Base-by-base conservation (phyloP, 2,888 invertebrate species). In the Acanthococcus lagerstroemiae region DNA sequence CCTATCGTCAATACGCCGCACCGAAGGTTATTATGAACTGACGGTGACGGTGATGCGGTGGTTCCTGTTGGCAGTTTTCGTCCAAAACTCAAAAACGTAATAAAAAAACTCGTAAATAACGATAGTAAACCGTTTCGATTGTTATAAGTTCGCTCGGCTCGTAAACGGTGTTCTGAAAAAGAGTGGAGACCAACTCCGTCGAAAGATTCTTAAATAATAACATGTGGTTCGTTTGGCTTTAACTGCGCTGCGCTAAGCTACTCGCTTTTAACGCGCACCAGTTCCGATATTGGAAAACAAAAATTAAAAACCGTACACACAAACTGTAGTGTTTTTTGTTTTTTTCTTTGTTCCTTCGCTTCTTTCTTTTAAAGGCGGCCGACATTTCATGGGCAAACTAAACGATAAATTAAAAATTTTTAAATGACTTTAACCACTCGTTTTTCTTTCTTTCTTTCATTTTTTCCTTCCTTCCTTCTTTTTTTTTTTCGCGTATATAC, bases 101-200 rank as follows among this genome's bases (percentile, higher is more conserved):
- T 61, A 61, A 61, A 61, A n/a, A 61, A 61, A 61, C 22, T 52
- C 61, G 52, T 61, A 61, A 61, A 61, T 61, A 61, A 61, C 30
- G 44, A 52, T 52, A 61, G 54, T 61, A 61, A 61, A 61, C 50
- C 37, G 52, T 61, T 61, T 61, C 61, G 24, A 61, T 61, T 61
- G 61, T 61, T 61, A 61, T 61, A 61, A 61, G 54, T 52, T 61
- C 52, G 61, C 50, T 50, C 17, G 17, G 50, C 26, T 60, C 48
- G 50, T 60, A 60, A 60, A 60, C 45, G 25, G 25, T 17, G 45
- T 21, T 9, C 19, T 25, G 24, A 27, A 27, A 17, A 24, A 56
- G 30, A 27, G 37, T 30, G 48, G 9, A 19, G 48, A n/a, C 37
- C n/a, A 15, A 15, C 37, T 37, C 37, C 37, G 12, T 37, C 26